phyloP scores from a whole-genome alignment of 1,140 invertebrate genomes.

The Meteorus sp. region DNA sequence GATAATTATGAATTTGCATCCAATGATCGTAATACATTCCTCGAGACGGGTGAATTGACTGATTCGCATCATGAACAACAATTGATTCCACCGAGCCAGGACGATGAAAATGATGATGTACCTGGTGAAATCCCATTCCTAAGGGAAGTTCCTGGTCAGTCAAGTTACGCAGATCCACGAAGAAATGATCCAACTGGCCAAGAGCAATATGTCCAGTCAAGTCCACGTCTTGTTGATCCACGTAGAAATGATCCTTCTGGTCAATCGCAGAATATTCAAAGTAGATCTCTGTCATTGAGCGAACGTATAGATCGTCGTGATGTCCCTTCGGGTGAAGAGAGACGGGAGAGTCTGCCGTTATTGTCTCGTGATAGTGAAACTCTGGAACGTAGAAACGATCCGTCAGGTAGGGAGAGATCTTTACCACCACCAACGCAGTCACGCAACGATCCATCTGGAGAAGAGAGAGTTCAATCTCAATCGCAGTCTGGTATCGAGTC shows the following conservation, averaged over 20 bases:
- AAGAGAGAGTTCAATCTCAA: conserved; percentile 41
- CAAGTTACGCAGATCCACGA: conserved; percentile 47
- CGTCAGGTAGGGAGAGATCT: conserved; percentile 50
- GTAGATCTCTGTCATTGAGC: conserved; percentile 24
- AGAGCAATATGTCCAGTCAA: conserved; percentile 47
- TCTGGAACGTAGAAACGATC: conserved; percentile 52
- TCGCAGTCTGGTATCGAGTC: conserved; percentile 38
- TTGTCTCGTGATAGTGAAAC: conserved; percentile 36
- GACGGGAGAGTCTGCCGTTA: conserved; percentile 32
- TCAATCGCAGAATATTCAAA: conserved; percentile 42
- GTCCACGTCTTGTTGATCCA: conserved; percentile 39
- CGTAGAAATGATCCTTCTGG: conserved; percentile 53
- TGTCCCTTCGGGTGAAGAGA: conserved; percentile 51
- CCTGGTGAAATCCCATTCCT: conserved; percentile 56
- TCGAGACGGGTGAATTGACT: conserved; percentile 56
- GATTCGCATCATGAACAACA: conserved; percentile 55
- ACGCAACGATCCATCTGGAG: conserved; percentile 54
- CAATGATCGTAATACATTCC: conserved; percentile 55
- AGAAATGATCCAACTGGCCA: conserved; percentile 56
- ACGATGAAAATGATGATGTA: conserved; percentile 58
- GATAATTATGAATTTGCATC: conserved; percentile 58
- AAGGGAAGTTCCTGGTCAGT: conserved; percentile 55
- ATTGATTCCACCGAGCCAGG: conserved; percentile 45
- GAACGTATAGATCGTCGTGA: conserved; percentile 50
- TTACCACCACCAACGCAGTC: conserved; percentile 46